Base-by-base conservation (phyloP, 2,797 vertebrate species). In the Salmo trutta region DNA sequence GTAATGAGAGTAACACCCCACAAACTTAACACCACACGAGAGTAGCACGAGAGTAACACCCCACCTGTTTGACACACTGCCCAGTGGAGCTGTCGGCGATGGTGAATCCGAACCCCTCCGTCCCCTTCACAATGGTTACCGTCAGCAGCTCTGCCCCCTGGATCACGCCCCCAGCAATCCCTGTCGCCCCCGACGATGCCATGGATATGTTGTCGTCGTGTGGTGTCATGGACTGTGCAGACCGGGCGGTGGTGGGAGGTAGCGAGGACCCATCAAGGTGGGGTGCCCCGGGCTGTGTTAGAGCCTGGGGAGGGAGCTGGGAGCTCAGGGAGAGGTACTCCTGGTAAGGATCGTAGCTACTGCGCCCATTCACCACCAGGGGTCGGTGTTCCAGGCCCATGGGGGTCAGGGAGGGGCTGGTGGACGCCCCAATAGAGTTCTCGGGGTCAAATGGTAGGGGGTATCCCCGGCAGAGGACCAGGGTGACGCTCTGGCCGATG, bases 261-360 rank as follows among this genome's bases (percentile, higher is more conserved):
- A 93, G 87, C 15, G 92, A 93, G 6, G 96, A 97, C 92, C 97
- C 96, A 78, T 99, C 98, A 88, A 98, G 94, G 88, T 98, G 97
- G 87, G 96, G 90, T 12, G 91, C 94, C 41, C 89, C 90, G 0
- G 82, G 82, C 74, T 95, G 96, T 90, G 94, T 90, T 65, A 97
- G 94, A 82, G 97, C 94, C 80, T 98, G 97, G 82, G 96, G 93
- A 81, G 97, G 96, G 81, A 98, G 96, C 86, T 98, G 98, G 88
- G 97, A 97, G 88, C 97, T 99, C 94, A 98, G 90, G 78, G 98
- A 99, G 94, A 98, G 96, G 89, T 99, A 99, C 94, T 99, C 98
- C 93, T 98, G 95, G 93, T 99, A 99, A 0, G 97, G 98, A 93
- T 99, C 98, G 83, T 99, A 99, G 95, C 96, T 96, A 95, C 95